Conservation (phyloP, 2,888 invertebrate genomes). For the Meliscaeva auricollis region DNA sequence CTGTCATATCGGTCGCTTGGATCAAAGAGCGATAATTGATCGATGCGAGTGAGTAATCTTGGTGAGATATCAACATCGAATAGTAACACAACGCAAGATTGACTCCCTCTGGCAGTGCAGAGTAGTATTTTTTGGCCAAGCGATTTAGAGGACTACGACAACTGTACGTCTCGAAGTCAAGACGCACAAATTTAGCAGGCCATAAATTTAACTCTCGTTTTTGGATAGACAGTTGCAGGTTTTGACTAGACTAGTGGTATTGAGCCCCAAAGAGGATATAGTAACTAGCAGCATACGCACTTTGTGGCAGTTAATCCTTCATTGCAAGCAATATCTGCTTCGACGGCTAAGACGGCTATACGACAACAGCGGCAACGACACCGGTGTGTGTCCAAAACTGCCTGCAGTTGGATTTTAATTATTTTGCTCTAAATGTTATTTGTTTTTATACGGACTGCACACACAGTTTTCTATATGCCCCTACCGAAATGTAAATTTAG, state of each 20-base stretch:
- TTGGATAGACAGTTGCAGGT: conserved; percentile 9
- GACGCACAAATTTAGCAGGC: conserved; percentile 64
- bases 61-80: conserved; percentile 71
- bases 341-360: background rate
- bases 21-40: conserved; percentile 74
- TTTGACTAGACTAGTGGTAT: background rate
- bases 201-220: conserved; percentile 53
- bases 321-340: conserved; percentile 26
- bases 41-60: conserved; percentile 73
- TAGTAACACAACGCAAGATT: conserved; percentile 55
- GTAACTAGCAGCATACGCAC: conserved; percentile 54
- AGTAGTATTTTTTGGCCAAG: background rate
- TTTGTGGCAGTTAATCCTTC: conserved; percentile 57
- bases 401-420: conserved; percentile 66
- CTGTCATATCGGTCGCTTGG: conserved; percentile 35
- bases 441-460: background rate
- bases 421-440: conserved; percentile 62
- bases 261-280: conserved; percentile 24
- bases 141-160: background rate
- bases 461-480: background rate
- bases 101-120: conserved; percentile 52
- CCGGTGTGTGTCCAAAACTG: conserved; percentile 20
- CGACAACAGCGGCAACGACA: background rate
- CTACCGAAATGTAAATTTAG: conserved; percentile 15
- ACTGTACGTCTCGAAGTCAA: conserved; percentile 29